phyloP scores from a whole-genome alignment of 2,888 invertebrate species.

The Augiades crinisus region DNA sequence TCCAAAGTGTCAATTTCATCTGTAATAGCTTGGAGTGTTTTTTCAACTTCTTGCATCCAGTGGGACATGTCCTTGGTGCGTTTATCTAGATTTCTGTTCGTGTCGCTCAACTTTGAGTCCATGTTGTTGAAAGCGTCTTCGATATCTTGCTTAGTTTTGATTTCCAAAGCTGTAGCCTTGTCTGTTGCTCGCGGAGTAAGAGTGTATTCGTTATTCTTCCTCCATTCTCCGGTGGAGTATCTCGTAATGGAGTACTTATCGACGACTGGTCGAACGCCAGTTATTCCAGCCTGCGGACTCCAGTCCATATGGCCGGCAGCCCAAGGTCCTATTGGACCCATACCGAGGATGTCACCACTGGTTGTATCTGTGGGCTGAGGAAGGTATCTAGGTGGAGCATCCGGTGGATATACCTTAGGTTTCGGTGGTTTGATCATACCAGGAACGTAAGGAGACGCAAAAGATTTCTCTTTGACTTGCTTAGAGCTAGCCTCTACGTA shows the following conservation, averaged over 20 bases:
- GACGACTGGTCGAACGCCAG: slow-evolving; percentile 88
- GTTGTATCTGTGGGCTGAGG: slow-evolving; percentile 67
- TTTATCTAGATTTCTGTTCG: slow-evolving; percentile 48
- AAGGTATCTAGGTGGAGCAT: slow-evolving; percentile 62
- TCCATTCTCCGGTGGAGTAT: slow-evolving; percentile 88
- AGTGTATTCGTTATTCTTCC: slow-evolving; percentile 78
- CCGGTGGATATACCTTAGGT: slow-evolving; percentile 51
- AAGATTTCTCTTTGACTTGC: slow-evolving; percentile 34
- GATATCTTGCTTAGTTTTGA: slow-evolving; percentile 47
- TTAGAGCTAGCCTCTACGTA: slow-evolving; percentile 41
- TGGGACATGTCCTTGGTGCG: slow-evolving; percentile 71
- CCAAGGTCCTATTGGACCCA: slow-evolving; percentile 84
- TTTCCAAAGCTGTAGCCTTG: slow-evolving; percentile 53
- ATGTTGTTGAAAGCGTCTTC: slow-evolving; percentile 82
- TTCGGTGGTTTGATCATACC: slow-evolving; percentile 57
- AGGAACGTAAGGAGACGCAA: slow-evolving; percentile 52
- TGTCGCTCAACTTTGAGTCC: slow-evolving; percentile 73
- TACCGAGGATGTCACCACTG: slow-evolving; percentile 65
- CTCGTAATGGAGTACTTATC: slow-evolving; percentile 89
- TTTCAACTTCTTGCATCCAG: slow-evolving; percentile 86
- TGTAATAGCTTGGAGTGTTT: slow-evolving; percentile 81
- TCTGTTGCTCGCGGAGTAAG: slow-evolving; percentile 60
- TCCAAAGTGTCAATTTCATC: slow-evolving; percentile 86
- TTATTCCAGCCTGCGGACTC: slow-evolving; percentile 86
- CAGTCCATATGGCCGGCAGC: slow-evolving; percentile 88